Base-by-base conservation (phyloP, 2,888 invertebrate genomes). In the Ditula angustiorana region DNA sequence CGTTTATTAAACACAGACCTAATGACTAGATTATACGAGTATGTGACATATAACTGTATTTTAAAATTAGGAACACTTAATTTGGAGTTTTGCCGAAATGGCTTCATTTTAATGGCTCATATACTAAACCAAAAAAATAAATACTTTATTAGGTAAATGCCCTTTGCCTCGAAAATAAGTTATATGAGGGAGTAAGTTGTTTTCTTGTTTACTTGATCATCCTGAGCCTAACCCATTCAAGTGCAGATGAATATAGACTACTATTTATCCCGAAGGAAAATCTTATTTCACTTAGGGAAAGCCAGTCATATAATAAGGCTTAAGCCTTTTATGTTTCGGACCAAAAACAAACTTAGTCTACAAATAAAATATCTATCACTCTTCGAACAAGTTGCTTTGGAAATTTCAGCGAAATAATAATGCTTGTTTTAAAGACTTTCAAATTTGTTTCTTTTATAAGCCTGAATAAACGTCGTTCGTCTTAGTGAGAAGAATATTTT, bases 331-430 rank as follows among this genome's bases (percentile, higher is more conserved):
- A 61, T 49, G 26, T 35, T 57, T 65, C 53, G 53, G 26, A 53
- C 61, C 63, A 61, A 61, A 58, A 62, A 16, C 21, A 30, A 56
- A 56, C 35, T 49, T 50, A 41, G 41, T 41, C 50, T 35, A 19
- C 33, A 41, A 67, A 61, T 49, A 65, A 65, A 61, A 65, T 61
- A 55, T 44, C 61, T 65, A 65, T 68, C 57, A 57, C 59, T 47
- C 46, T 24, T 33, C 21, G 19, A 61, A 47, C 19, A 53, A 61
- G n/a, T 61, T 53, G 21, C 28, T 24, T 57, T 26, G 28, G 28
- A 41, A 41, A 41, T 41, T 19, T 28, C 28, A 24, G 21, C 5
- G 41, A 41, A 24, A 23, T 37, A 41, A 57, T 56, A 62, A 44
- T 33, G 19, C 41, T 24, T 8, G 33, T 49, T 50, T 33, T 50